Evolutionary conservation across 1,140 invertebrate species (phyloP), one percentile per base, ranked within the genome.

Genomic region (Sinonovacula constricta): DNA sequence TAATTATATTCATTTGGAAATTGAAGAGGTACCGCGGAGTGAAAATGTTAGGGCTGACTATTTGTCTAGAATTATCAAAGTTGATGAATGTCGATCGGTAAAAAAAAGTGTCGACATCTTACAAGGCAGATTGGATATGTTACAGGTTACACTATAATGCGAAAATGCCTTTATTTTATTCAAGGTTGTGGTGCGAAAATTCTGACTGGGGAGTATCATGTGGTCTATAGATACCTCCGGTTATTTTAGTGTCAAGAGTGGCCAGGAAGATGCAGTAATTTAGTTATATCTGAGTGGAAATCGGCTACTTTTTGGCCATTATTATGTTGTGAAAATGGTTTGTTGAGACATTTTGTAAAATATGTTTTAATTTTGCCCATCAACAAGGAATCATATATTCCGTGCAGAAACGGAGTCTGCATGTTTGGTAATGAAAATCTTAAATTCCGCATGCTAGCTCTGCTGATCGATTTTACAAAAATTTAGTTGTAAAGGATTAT

Each of bases 301-400:
- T 56, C 24, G 22, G 54, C 54, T 56, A 14, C 10, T 56, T 56
- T n/a, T 26, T 56, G 54, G 54, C 54, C 24, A 26, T 56, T 56
- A 56, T 26, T 56, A 56, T n/a, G 54, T 56, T n/a, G 24, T 56
- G 24, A 56, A n/a, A 14, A 26, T 26, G 54, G 54, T 60, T 3
- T 31, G 18, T 71, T 71, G 39, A 57, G 54, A 18, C 4, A 3
- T 4, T 59, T 71, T 39, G 68, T 71, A 1, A 34, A 24, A 28
- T 30, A 77, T 53, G 69, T 53, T 51, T n/a, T 54, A 45, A 69
- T 45, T 49, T 81, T 77, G 30, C 56, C 54, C n/a, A 39, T 31
- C 53, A n/a, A 69, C 28, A 81, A 39, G 54, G 63, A 26, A 3
- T 71, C 3, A 7, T 71, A 71, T 56, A 59, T 30, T 31, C 68